phyloP scores from a whole-genome alignment of 2,113 vertebrate species.

The Hassar affinis region DNA sequence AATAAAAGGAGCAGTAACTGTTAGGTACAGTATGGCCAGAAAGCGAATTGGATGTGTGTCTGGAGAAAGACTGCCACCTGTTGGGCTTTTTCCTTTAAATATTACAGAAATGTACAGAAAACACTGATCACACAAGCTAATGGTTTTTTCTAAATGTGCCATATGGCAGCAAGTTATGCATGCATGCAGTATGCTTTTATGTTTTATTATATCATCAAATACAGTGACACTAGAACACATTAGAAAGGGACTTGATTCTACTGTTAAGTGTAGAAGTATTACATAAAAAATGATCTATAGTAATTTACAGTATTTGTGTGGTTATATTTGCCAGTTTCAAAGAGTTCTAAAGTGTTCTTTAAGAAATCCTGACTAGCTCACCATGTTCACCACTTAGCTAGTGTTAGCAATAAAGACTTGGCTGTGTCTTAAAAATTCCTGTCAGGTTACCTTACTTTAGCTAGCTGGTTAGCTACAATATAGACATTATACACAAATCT shows the following conservation, averaged over 20 bases:
- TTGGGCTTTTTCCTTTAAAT: conserved; percentile 20
- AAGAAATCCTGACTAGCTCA: background rate
- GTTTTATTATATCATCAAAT: background rate
- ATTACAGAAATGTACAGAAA: background rate
- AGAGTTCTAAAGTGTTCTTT: background rate
- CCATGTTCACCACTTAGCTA: background rate
- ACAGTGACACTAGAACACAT: background rate
- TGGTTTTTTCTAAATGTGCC: background rate
- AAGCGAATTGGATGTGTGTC: background rate
- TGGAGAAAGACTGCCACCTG: conserved; percentile 40
- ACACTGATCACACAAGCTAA: background rate
- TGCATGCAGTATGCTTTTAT: background rate
- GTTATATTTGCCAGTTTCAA: background rate
- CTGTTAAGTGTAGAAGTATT: background rate
- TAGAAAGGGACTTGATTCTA: background rate
- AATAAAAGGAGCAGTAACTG: background rate
- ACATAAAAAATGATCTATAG: background rate
- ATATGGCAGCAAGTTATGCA: background rate
- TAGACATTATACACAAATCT: background rate
- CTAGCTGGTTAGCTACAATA: background rate
- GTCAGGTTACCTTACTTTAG: background rate
- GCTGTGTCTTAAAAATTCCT: background rate
- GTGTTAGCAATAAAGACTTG: background rate
- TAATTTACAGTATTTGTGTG: background rate
- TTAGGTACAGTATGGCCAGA: background rate